Evolutionary conservation across 1,140 invertebrate species (phyloP).

Genomic region (Trichonephila clavata): DNA sequence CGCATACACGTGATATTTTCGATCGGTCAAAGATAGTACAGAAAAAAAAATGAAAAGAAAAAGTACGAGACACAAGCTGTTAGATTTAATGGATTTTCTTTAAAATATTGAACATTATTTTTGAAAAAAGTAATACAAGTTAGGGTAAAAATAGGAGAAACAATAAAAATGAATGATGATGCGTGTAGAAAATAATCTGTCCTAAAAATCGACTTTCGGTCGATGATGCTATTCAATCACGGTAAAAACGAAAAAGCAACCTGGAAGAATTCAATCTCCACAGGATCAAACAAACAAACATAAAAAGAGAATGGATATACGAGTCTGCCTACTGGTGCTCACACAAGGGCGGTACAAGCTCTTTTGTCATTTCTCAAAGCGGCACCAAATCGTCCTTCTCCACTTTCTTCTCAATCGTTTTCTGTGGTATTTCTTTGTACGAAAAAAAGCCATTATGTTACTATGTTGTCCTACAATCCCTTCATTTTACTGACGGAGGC

Average conservation of each 20-base stretch:
- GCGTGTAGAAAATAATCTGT: background rate
- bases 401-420: background rate
- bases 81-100: background rate
- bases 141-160: background rate
- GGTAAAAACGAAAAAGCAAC: background rate
- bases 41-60: background rate
- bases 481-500: background rate
- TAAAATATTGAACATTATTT: background rate
- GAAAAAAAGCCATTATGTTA: slow-evolving; percentile 3
- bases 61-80: background rate
- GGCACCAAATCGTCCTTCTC: background rate
- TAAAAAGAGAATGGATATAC: too few relatives aligned
- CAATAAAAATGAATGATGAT: background rate
- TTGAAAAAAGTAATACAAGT: too few relatives aligned
- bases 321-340: background rate
- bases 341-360: background rate
- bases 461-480: background rate
- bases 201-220: background rate
- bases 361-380: slow-evolving; percentile 9
- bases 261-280: background rate
- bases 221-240: background rate
- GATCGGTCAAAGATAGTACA: too few relatives aligned
- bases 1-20: too few relatives aligned
- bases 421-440: background rate
- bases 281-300: background rate